These are phyloP conservation scores for Falco peregrinus DNA, from an alignment of 2,797 vertebrate species.

Conservation along the genomic window DNA sequence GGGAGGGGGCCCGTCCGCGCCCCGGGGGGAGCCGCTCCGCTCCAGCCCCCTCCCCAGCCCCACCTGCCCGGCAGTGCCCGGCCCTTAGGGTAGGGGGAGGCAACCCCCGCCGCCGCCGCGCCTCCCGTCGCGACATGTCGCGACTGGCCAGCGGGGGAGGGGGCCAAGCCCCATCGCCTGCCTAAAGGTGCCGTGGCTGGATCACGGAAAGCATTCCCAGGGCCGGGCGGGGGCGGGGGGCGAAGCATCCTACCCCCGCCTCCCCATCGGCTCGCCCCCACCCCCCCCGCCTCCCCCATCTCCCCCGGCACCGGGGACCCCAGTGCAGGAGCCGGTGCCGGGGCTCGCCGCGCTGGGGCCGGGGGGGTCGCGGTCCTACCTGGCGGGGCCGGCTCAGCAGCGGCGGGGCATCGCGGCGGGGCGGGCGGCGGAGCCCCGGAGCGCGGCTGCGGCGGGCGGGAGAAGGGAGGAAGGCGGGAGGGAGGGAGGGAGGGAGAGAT, in stretches of 20 bases:
- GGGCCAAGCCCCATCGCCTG: not conserved
- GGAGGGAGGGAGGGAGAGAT: not conserved
- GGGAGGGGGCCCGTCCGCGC: not conserved
- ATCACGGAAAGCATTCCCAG: not conserved
- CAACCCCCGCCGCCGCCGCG: not conserved
- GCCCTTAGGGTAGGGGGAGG: not conserved
- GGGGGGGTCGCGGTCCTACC: not conserved
- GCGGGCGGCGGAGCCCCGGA: slow-evolving; percentile 12
- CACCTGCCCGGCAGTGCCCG: not conserved
- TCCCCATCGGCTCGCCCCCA: not conserved
- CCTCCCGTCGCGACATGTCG: slow-evolving; percentile 20
- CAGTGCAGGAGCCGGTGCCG: not conserved
- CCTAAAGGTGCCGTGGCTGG: not conserved
- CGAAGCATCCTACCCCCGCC: not conserved
- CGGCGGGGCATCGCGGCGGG: slow-evolving; percentile 15
- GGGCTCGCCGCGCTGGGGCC: not conserved
- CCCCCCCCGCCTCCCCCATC: not conserved
- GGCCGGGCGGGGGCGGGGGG: not conserved
- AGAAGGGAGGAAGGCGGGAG: not conserved
- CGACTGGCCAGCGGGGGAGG: not conserved
- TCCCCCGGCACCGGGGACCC: not conserved
- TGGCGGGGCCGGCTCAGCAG: not conserved
- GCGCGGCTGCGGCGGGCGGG: slow-evolving; percentile 17
- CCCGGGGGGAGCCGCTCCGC: not conserved
- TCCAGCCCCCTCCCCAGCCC: not conserved